Evolutionary conservation across 2,888 invertebrate species (phyloP), one percentile per base, ranked within the genome.

Genomic region (Scrobipalpa costella): DNA sequence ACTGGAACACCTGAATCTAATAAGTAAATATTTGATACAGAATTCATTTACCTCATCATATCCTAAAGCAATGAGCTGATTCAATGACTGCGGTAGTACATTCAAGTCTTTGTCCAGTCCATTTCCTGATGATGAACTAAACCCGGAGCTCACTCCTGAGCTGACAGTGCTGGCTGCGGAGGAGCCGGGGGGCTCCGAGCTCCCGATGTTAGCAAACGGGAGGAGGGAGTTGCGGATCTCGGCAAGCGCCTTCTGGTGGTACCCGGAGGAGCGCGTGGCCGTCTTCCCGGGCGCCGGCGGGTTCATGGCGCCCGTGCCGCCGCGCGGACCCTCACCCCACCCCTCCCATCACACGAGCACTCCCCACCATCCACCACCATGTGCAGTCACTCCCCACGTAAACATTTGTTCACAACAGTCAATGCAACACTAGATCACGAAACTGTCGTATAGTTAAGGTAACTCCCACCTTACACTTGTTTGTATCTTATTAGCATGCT

Each of bases 221-320:
- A 95, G 92, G 75, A 96, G 87, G 66, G 96, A 96, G 85, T 96
- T 96, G 74, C 96, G 94, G 79, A 96, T 97, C 89, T 96, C 95
- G 88, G 95, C 96, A 87, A 97, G 93, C 82, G 96, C 96, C 92
- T 96, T 96, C 88, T 96, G 95, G 90, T 95, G 95, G 90, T 96
- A 96, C 91, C 95, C 95, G 92, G 95, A 93, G 84, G 93, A 93
- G 90, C 94, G 94, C 92, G 94, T 93, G 89, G 93, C 93, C 90
- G 94, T 87, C 86, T 92, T 92, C 87, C 90, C 90, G 89, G 92
- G 91, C 86, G 93, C 92, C 88, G 92, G 93, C 86, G 93, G 92
- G 92, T 93, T 93, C 93, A 93, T 93, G 87, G 89, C 93, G 92
- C 92, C 88, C 85, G 83, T 57, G 61, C 64, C 66, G 61, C 63